These are phyloP conservation scores for Sebastiscus albofasciatus DNA, from an alignment of 2,797 vertebrate species.

Conservation along the genomic window DNA sequence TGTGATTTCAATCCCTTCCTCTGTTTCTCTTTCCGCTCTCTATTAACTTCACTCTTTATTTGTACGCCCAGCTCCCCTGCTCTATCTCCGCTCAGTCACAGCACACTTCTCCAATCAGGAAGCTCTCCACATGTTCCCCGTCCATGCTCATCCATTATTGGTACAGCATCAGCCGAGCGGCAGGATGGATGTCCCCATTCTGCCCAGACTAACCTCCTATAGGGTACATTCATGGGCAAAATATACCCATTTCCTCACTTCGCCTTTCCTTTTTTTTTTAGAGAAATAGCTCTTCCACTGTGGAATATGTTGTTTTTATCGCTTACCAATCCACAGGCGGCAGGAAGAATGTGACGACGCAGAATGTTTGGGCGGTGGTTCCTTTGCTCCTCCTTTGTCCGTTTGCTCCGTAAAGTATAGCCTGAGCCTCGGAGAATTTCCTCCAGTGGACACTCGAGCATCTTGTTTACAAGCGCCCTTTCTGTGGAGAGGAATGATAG, in stretches of 20 bases:
- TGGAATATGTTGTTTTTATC: neutral
- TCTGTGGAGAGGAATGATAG: conserved; percentile 29
- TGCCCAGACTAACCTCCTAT: conserved; percentile 16
- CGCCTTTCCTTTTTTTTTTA: neutral
- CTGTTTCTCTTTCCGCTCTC: neutral
- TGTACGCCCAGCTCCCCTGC: neutral
- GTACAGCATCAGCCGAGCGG: conserved; percentile 4
- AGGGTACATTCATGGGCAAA: conserved; percentile 20
- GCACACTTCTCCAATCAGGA: conserved; percentile 24
- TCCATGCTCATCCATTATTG: conserved; percentile 47
- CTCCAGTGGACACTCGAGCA: conserved; percentile 3
- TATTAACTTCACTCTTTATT: neutral
- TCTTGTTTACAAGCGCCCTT: conserved; percentile 26
- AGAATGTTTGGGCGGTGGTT: neutral
- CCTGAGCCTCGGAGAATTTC: neutral
- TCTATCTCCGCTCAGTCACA: neutral
- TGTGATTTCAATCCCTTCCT: neutral
- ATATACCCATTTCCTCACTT: conserved; percentile 22
- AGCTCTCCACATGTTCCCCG: conserved; percentile 28
- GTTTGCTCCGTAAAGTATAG: neutral
- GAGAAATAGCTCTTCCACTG: neutral
- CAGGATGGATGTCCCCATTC: conserved; percentile 34
- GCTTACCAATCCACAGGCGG: neutral
- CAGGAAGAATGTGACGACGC: neutral
- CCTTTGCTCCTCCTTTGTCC: neutral